A percentile compares a stretch with the other conserved stretches of the same genome.
Evolutionary conservation across 2,113 vertebrate genomes (phyloP).

Genomic region (Chaetura pelagica): DNA sequence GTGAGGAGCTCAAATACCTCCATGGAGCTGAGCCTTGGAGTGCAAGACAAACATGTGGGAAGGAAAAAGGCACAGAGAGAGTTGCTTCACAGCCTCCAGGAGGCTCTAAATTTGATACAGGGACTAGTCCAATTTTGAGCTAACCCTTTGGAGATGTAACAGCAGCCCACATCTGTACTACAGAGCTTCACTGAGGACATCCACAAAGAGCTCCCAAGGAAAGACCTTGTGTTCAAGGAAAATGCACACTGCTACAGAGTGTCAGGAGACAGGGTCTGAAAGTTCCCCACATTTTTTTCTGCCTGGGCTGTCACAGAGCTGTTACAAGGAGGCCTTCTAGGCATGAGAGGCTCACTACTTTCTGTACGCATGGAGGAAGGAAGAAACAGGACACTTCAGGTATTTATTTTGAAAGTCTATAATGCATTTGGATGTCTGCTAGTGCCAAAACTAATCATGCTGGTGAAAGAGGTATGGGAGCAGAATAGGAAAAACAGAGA

Average conservation of each 20-base stretch:
- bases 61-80: background rate
- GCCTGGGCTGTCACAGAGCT: background rate
- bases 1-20: background rate
- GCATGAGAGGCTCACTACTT: background rate
- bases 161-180: constrained; percentile 18
- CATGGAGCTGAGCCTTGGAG: background rate
- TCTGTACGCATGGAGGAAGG: background rate
- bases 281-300: background rate
- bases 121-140: background rate
- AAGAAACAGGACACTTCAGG: background rate
- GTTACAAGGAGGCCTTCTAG: background rate
- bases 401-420: constrained; percentile 38
- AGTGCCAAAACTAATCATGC: background rate
- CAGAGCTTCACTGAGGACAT: background rate
- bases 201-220: background rate
- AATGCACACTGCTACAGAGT: background rate
- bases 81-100: background rate
- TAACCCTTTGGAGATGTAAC: background rate
- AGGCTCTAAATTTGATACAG: background rate
- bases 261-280: background rate
- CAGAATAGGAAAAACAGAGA: background rate
- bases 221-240: background rate
- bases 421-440: background rate
- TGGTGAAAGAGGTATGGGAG: background rate
- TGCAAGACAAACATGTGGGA: background rate